Percentiles rank a stretch among this genome's conserved stretches.
Evolutionary conservation across 2,113 vertebrate species (phyloP).

Genomic region (Gnathonemus longibarbis): DNA sequence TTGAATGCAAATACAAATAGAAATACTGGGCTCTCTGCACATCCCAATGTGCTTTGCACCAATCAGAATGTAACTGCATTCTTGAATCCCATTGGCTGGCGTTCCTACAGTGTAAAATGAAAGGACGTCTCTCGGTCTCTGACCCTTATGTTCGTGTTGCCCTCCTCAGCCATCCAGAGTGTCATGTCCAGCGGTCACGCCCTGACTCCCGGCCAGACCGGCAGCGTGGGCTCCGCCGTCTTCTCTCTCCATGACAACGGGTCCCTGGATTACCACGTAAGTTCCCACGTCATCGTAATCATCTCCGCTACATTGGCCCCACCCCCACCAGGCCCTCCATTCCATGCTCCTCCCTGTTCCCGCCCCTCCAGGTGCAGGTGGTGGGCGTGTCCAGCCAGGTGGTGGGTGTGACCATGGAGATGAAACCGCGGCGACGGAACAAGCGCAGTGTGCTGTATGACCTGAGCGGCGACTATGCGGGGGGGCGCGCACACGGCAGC

Average conservation of each 20-base stretch:
- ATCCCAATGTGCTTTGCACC: not conserved
- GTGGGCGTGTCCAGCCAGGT: constrained; percentile 73
- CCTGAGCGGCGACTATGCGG: constrained; percentile 58
- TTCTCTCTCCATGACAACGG: constrained; percentile 81
- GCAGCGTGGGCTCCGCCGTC: constrained; percentile 80
- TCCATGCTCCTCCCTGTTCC: not conserved
- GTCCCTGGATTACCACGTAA: constrained; percentile 84
- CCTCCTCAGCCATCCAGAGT: constrained; percentile 75
- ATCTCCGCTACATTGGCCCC: not conserved
- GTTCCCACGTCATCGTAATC: not conserved
- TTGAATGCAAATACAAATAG: not conserved
- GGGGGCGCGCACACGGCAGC: constrained; percentile 60
- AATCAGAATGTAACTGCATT: constrained; percentile 27
- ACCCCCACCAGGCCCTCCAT: not conserved
- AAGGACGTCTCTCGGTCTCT: constrained; percentile 12
- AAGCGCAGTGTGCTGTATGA: constrained; percentile 79
- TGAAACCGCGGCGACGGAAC: constrained; percentile 80
- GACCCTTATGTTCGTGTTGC: constrained; percentile 14
- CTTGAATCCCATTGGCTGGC: constrained; percentile 28
- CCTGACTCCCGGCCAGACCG: constrained; percentile 74
- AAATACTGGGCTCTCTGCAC: not conserved
- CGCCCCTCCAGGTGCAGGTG: constrained; percentile 70
- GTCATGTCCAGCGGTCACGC: constrained; percentile 84
- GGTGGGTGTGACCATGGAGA: constrained; percentile 76
- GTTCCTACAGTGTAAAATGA: not conserved